Conservation (phyloP, 2,797 vertebrate genomes). For the Dendrocincla fuliginosa region DNA sequence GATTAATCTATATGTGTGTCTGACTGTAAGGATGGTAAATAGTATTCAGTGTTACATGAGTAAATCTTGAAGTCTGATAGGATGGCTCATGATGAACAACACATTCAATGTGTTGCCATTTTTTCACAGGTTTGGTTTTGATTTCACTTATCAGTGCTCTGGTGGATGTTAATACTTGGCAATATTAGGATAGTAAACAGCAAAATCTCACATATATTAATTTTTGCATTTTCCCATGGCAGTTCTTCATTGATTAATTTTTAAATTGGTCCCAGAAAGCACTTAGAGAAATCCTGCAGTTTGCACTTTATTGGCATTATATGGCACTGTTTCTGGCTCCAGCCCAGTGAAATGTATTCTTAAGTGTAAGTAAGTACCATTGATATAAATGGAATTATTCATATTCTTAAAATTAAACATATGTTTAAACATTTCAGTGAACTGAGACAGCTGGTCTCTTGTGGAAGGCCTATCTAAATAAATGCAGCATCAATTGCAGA, state of each 20-base stretch:
- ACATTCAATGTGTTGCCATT: conserved; percentile 21
- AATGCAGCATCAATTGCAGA: neutral
- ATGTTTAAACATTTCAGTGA: conserved; percentile 43
- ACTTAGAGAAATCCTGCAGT: conserved; percentile 2
- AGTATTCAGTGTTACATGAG: neutral
- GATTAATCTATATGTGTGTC: neutral
- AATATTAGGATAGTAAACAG: conserved; percentile 19
- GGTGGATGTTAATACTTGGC: conserved; percentile 31
- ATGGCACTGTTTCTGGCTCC: conserved; percentile 6
- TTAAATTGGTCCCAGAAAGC: conserved; percentile 11
- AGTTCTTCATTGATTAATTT: conserved; percentile 31
- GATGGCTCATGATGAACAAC: neutral
- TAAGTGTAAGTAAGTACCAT: conserved; percentile 16
- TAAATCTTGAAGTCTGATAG: neutral
- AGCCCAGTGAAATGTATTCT: conserved; percentile 38
- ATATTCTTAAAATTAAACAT: conserved; percentile 62
- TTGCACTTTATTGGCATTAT: conserved; percentile 35
- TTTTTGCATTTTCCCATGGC: neutral
- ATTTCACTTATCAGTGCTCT: conserved; percentile 23
- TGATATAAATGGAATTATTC: conserved; percentile 56
- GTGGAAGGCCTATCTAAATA: neutral
- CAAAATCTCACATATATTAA: conserved; percentile 13
- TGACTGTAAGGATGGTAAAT: neutral
- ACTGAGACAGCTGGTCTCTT: conserved; percentile 47
- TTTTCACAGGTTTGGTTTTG: conserved; percentile 39